Percentiles rank a stretch among this genome's conserved stretches.
Conservation (phyloP, 2,113 vertebrate species). For the Percina caprodes region DNA sequence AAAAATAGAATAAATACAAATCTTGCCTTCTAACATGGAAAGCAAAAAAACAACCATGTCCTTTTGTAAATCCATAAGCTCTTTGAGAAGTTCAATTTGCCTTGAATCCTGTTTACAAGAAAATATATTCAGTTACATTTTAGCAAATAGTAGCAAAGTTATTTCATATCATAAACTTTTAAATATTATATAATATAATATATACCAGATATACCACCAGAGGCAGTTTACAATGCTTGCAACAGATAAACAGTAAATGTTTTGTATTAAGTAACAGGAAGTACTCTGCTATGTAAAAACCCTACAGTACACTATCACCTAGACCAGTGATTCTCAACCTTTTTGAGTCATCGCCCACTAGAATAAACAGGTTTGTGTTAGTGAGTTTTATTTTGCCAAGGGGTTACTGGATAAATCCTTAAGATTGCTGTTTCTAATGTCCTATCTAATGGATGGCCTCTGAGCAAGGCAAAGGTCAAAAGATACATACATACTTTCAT, state of each 20-base stretch:
- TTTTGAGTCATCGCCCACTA: too few relatives aligned
- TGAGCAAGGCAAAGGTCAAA: too few relatives aligned
- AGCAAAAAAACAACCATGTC: conserved; percentile 98
- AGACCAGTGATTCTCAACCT: background rate
- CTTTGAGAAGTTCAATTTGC: conserved; percentile 94
- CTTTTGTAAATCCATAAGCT: conserved; percentile 97
- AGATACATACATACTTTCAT: too few relatives aligned
- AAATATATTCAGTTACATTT: conserved; percentile 3
- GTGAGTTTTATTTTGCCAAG: too few relatives aligned
- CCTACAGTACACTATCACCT: background rate
- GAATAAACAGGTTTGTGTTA: too few relatives aligned
- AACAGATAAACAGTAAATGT: background rate
- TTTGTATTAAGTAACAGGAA: background rate
- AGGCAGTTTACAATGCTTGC: background rate
- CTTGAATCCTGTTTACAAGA: conserved; percentile 89
- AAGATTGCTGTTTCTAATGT: too few relatives aligned
- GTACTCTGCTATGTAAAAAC: background rate
- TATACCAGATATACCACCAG: background rate
- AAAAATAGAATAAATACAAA: background rate
- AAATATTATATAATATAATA: too few relatives aligned
- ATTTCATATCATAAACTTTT: background rate
- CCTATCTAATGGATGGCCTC: too few relatives aligned
- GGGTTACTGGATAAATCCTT: too few relatives aligned
- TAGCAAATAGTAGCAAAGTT: background rate
- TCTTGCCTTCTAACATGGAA: conserved; percentile 95